Evolutionary conservation across 2,888 invertebrate genomes (phyloP).

Genomic region (Spodoptera picta): DNA sequence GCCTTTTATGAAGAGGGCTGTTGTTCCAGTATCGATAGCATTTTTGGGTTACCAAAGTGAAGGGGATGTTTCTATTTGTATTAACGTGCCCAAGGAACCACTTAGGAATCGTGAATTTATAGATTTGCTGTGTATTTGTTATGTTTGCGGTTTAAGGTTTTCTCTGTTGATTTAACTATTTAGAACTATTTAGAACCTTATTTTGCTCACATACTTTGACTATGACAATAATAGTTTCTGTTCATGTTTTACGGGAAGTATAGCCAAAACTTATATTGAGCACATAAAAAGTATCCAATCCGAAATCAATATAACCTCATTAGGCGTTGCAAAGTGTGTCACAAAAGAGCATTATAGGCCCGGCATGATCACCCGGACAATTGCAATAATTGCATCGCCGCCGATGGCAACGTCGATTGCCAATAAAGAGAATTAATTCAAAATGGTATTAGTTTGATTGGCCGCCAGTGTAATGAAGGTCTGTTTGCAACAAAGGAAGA

Average conservation of each 20-base stretch:
- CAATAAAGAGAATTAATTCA: slow-evolving; percentile 44
- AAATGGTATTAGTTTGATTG: slow-evolving; percentile 43
- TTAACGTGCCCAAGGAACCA: slow-evolving; percentile 3
- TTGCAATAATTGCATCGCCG: slow-evolving; percentile 25
- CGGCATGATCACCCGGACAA: not conserved
- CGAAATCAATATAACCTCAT: no score
- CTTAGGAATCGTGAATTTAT: no score
- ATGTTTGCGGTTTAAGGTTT: no score
- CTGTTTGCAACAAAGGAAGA: slow-evolving; percentile 44
- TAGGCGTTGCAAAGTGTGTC: not conserved
- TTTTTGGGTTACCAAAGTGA: slow-evolving; percentile 32
- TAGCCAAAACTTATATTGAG: no score
- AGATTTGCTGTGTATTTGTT: no score
- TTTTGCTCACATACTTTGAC: no score
- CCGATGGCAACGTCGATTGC: slow-evolving; percentile 10
- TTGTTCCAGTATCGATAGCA: slow-evolving; percentile 46
- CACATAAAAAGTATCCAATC: no score
- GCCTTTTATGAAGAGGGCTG: slow-evolving; percentile 41
- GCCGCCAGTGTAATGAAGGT: slow-evolving; percentile 34
- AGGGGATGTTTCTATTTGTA: slow-evolving; percentile 22
- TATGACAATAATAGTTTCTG: no score
- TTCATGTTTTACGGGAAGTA: no score
- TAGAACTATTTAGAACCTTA: no score
- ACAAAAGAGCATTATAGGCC: slow-evolving; percentile 3
- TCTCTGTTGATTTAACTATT: no score